Conservation (phyloP, 1,140 invertebrate genomes). For the Pseudomyrmex sp. region DNA sequence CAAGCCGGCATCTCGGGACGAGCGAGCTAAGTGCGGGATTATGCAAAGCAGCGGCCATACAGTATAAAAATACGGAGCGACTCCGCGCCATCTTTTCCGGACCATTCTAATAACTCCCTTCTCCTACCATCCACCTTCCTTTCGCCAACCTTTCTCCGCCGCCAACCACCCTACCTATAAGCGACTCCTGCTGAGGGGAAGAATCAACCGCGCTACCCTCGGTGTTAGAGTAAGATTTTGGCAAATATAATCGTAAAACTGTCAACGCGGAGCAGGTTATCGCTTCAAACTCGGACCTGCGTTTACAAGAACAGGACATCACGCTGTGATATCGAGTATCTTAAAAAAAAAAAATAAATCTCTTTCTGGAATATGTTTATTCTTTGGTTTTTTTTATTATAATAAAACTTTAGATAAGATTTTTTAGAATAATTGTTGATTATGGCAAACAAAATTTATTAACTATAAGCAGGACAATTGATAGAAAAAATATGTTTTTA, state of each 20-base stretch:
- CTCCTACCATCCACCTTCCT: slow-evolving; percentile 72
- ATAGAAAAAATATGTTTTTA: too few relatives aligned
- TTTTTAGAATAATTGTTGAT: too few relatives aligned
- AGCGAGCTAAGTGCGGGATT: slow-evolving; percentile 86
- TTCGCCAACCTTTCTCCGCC: slow-evolving; percentile 45
- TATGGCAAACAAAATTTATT: too few relatives aligned
- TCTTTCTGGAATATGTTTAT: too few relatives aligned
- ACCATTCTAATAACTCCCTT: slow-evolving; percentile 86
- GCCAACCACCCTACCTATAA: slow-evolving; percentile 23
- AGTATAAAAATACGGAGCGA: slow-evolving; percentile 86
- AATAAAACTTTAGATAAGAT: too few relatives aligned
- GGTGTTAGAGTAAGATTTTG: slow-evolving; percentile 64
- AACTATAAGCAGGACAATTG: too few relatives aligned
- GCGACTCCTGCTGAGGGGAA: slow-evolving; percentile 48
- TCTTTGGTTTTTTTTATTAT: too few relatives aligned
- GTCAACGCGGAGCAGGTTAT: slow-evolving; percentile 43
- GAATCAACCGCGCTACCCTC: slow-evolving; percentile 10
- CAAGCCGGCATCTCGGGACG: slow-evolving; percentile 82
- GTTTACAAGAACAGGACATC: not conserved
- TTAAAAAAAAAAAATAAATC: too few relatives aligned
- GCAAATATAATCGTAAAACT: slow-evolving; percentile 73
- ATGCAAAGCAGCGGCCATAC: slow-evolving; percentile 86
- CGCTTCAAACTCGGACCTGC: slow-evolving; percentile 7
- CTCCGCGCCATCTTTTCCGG: slow-evolving; percentile 86
- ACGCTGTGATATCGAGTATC: too few relatives aligned